Evolutionary conservation across 2,797 vertebrate genomes (phyloP), one percentile per base, ranked within the genome.

Genomic region (Arctocebus calabarensis): DNA sequence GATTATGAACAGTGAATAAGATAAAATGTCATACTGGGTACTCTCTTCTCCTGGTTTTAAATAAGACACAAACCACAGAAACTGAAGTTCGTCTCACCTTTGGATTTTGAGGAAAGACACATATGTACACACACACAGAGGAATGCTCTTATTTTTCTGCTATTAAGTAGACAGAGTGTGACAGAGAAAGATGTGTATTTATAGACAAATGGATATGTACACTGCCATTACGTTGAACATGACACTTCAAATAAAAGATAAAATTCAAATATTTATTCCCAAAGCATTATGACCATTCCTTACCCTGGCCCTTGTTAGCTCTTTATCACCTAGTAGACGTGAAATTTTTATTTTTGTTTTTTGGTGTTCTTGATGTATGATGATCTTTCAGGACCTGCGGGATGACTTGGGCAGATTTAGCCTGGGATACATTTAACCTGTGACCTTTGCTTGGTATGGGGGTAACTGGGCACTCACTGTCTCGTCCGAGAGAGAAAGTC

Each of bases 111-210:
- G 40, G 52, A 52, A 45, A 9, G 48, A 27, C 14, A 45, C 14
- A 17, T 40, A 19, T 2, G 4, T 34, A 16, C 55, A 82, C 20
- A 32, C 12, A 81, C 22, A 66, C 9, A 12, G 25, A 13, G 29
- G 40, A 29, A 37, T 71, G 82, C 85, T 75, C 66, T 92, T 52
- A n/a, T 37, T 95, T 87, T 91, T 48, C 89, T 93, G 45, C 66
- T 55, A 11, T 75, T 19, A 59, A 52, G n/a, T 73, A 71, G 43
- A 55, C 75, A 74, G 37, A 48, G 64, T 2, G 11, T 59, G 62
- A 55, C 40, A 7, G 64, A 77, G 29, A 59, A 70, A 9, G 25
- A 14, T 14, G 13, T 37, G 27, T 2, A 25, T 71, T 73, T 34
- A 27, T 19, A 55, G 29, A 37, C 40, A 73, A 70, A 43, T 5